Conservation (phyloP, 1,140 invertebrate genomes). For the Zaprionus vittiger region DNA sequence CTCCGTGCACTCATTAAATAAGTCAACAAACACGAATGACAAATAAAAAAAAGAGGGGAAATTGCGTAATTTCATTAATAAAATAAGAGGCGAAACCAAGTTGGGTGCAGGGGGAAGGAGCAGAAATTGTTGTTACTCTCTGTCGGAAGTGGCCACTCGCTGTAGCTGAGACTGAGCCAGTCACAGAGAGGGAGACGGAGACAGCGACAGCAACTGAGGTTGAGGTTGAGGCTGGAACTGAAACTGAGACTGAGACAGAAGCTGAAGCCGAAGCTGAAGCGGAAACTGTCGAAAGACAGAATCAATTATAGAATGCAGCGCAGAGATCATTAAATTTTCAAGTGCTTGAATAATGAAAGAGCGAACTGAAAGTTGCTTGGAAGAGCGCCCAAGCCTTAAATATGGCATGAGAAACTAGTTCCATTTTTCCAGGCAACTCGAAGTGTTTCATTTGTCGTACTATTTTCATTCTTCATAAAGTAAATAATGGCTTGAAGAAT, state of each 20-base stretch:
- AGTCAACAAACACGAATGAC: slow-evolving; percentile 52
- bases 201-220: not conserved
- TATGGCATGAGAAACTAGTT: not conserved
- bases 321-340: slow-evolving; percentile 35
- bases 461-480: not conserved
- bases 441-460: no score
- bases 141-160: not conserved
- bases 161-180: not conserved
- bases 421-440: no score
- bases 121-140: slow-evolving; percentile 11
- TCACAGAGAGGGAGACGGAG: not conserved
- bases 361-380: not conserved
- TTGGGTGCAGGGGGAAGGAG: slow-evolving; percentile 1
- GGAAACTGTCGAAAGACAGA: slow-evolving; percentile 10
- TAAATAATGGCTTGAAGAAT: not conserved
- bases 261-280: not conserved
- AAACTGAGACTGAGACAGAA: not conserved
- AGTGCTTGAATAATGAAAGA: slow-evolving; percentile 8
- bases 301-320: slow-evolving; percentile 37
- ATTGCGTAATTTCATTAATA: slow-evolving; percentile 78
- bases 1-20: slow-evolving; percentile 67
- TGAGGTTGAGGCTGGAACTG: not conserved
- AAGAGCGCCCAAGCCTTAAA: not conserved
- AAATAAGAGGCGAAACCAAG: slow-evolving; percentile 50
- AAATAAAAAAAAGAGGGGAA: slow-evolving; percentile 56